Conservation (phyloP, 2,797 vertebrate species). For the Chlorospingus semifuscus region DNA sequence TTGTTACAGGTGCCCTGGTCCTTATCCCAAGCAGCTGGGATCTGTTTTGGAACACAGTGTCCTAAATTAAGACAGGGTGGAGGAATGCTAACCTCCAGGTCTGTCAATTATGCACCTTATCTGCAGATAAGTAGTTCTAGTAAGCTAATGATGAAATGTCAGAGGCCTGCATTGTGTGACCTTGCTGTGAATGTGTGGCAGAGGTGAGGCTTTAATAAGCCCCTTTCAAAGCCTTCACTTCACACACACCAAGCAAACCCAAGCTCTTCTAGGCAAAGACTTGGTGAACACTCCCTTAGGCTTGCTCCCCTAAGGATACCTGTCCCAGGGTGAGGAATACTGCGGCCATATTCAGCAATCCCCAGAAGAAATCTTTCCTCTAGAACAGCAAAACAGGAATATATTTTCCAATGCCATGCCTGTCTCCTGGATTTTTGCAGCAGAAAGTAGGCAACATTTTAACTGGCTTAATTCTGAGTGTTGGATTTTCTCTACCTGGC, state of each 20-base stretch:
- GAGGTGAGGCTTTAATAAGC: not conserved
- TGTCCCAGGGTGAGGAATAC: not conserved
- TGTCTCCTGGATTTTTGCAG: not conserved
- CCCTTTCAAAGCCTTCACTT: not conserved
- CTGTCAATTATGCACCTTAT: not conserved
- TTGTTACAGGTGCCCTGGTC: not conserved
- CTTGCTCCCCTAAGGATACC: not conserved
- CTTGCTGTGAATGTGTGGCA: not conserved
- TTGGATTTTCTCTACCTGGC: not conserved
- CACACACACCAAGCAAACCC: not conserved
- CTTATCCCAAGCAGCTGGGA: not conserved
- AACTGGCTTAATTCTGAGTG: not conserved
- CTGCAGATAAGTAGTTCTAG: slow-evolving; percentile 6
- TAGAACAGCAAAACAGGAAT: not conserved
- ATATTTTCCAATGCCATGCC: not conserved
- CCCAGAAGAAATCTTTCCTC: not conserved
- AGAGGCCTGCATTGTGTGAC: not conserved
- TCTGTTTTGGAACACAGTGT: not conserved
- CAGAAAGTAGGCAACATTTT: not conserved
- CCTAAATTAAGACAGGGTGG: not conserved
- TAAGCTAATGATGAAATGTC: not conserved
- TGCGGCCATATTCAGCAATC: not conserved
- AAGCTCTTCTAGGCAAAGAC: not conserved
- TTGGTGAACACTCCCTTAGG: not conserved
- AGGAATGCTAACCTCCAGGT: not conserved